These are phyloP conservation scores for Aurelia aurita DNA, from an alignment of 30 jellyfish, hydroid and myxozoan species.

Conservation along the genomic window DNA sequence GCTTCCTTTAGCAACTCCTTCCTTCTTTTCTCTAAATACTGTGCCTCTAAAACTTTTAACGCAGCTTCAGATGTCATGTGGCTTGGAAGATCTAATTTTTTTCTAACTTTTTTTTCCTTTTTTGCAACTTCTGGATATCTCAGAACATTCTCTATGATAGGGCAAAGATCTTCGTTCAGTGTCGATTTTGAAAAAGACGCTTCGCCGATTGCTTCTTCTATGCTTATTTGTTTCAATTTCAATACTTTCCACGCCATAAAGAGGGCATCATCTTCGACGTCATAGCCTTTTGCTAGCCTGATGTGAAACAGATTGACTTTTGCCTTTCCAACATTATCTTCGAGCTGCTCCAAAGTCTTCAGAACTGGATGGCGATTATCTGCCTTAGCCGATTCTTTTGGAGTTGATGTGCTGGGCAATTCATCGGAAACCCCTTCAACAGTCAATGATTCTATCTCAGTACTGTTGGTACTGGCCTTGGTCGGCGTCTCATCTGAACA, in stretches of 20 bases:
- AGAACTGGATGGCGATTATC: neutral
- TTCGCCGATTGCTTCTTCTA: neutral
- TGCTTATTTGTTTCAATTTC: neutral
- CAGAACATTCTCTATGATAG: neutral
- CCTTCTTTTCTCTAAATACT: conserved; percentile 11
- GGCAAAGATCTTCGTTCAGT: neutral
- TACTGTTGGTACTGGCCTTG: neutral
- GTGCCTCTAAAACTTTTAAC: conserved; percentile 1
- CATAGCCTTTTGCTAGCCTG: neutral
- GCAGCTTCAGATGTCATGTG: conserved; percentile 45
- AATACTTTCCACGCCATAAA: conserved; percentile 25
- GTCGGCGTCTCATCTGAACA: neutral
- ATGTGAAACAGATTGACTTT: conserved; percentile 5
- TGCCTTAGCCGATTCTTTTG: too few species aligned
- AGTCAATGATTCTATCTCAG: neutral
- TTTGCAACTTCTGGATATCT: neutral
- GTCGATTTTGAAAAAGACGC: neutral
- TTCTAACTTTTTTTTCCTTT: neutral
- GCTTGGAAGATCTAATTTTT: neutral
- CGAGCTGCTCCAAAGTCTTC: neutral
- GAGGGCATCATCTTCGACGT: conserved; percentile 15
- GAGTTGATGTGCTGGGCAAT: neutral
- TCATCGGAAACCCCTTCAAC: too few species aligned
- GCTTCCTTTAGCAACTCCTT: neutral
- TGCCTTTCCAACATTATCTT: neutral